phyloP scores from a whole-genome alignment of 2,888 invertebrate species.

The Tenthredo notha region DNA sequence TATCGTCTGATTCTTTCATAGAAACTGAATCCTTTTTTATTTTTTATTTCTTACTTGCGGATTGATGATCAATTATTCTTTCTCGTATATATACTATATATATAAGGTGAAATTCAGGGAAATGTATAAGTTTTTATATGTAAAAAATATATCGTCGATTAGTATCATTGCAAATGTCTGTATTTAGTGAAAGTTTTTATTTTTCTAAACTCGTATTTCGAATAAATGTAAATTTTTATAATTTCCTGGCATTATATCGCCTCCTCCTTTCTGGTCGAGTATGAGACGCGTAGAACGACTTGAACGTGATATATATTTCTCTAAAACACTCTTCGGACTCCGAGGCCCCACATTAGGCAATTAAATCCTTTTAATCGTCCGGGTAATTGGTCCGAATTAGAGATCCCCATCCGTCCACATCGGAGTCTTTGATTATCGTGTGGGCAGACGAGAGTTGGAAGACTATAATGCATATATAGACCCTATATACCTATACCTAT shows the following conservation, averaged over 20 bases:
- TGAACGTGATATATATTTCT: conserved; percentile 50
- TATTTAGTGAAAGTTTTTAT: neutral
- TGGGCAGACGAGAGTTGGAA: conserved; percentile 56
- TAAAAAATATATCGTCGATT: neutral
- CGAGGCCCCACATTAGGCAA: conserved; percentile 64
- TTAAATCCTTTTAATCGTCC: conserved; percentile 76
- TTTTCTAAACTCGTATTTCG: neutral
- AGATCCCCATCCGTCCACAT: conserved; percentile 65
- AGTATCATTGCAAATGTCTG: neutral
- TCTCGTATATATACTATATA: no score
- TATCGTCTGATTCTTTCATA: neutral
- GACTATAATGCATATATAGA: neutral
- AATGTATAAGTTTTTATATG: no score
- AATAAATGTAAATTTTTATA: conserved; percentile 1
- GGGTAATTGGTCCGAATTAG: conserved; percentile 75
- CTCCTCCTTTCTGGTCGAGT: neutral
- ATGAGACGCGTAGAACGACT: conserved; percentile 15
- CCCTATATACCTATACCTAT: neutral
- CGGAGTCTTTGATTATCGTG: conserved; percentile 62
- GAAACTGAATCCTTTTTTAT: neutral
- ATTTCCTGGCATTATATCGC: neutral
- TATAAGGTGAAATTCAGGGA: no score
- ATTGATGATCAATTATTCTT: no score
- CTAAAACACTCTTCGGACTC: conserved; percentile 43
- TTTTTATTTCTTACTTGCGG: neutral